Conservation (phyloP, 2,888 invertebrate genomes). For the Aphodius granarius region DNA sequence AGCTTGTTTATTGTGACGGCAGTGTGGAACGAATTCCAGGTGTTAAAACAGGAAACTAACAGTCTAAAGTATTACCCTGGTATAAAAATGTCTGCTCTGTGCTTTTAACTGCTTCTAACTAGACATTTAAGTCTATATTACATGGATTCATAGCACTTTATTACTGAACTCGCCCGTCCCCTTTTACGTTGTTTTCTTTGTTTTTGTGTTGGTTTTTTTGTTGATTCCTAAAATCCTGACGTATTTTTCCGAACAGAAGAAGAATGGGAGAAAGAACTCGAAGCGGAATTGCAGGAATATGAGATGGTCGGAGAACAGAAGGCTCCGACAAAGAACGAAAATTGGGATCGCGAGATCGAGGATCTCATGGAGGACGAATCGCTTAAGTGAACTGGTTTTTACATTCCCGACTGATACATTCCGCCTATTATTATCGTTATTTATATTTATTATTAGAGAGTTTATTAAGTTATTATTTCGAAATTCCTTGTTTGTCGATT, state of each 20-base stretch:
- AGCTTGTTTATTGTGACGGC: no score
- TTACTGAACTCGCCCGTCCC: not conserved
- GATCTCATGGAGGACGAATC: conserved; percentile 52
- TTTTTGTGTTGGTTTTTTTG: conserved; percentile 25
- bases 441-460: not conserved
- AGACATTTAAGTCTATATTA: conserved; percentile 22
- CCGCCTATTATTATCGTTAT: not conserved
- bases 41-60: not conserved
- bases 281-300: conserved; percentile 93
- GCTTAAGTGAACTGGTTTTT: conserved; percentile 44
- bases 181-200: not conserved
- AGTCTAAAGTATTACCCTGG: not conserved
- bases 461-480: no score
- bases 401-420: conserved; percentile 5
- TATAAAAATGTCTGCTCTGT: not conserved
- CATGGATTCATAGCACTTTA: not conserved
- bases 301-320: conserved; percentile 74
- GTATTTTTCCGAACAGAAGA: conserved; percentile 59
- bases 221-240: conserved; percentile 31
- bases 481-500: no score
- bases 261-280: conserved; percentile 96
- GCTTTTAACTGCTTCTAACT: conserved; percentile 17
- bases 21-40: not conserved
- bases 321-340: conserved; percentile 52
- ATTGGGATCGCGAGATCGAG: conserved; percentile 53